phyloP scores from a whole-genome alignment of 2,113 vertebrate species.

The Chaenocephalus aceratus region DNA sequence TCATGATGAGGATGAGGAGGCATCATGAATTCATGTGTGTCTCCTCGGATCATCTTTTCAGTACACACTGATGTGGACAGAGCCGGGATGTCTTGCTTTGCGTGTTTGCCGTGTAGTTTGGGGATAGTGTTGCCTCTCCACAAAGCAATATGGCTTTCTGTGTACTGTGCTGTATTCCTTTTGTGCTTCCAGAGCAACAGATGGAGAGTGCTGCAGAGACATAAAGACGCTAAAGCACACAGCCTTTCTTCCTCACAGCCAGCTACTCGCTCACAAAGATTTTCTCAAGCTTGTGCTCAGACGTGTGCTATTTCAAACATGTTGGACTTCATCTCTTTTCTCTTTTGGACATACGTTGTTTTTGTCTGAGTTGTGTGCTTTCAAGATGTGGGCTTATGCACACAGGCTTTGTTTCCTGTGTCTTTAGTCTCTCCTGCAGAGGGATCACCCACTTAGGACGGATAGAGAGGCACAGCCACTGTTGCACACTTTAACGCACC shows the following conservation, averaged over 20 bases:
- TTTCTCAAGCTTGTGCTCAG: slow-evolving; percentile 79
- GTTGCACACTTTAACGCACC: background rate
- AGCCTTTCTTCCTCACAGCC: slow-evolving; percentile 79
- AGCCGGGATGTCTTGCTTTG: slow-evolving; percentile 60
- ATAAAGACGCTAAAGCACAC: slow-evolving; percentile 81
- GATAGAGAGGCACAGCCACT: slow-evolving; percentile 4
- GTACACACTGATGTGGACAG: slow-evolving; percentile 86
- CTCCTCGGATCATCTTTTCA: slow-evolving; percentile 89
- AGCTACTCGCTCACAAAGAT: slow-evolving; percentile 69
- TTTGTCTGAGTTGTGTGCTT: slow-evolving; percentile 55
- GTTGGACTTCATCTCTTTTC: slow-evolving; percentile 62
- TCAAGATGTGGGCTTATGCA: slow-evolving; percentile 50
- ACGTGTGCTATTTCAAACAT: slow-evolving; percentile 66
- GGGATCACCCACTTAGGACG: background rate
- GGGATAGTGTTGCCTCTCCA: slow-evolving; percentile 78
- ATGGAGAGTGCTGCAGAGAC: slow-evolving; percentile 70
- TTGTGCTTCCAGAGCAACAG: slow-evolving; percentile 70
- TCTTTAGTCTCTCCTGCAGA: slow-evolving; percentile 28
- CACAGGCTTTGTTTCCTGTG: slow-evolving; percentile 50
- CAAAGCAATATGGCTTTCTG: slow-evolving; percentile 75
- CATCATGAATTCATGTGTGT: slow-evolving; percentile 88
- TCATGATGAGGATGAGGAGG: slow-evolving; percentile 90
- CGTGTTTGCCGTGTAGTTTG: slow-evolving; percentile 74
- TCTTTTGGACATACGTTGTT: slow-evolving; percentile 47
- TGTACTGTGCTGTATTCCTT: slow-evolving; percentile 76